Percentiles rank a stretch among this genome's conserved stretches.
These are phyloP conservation scores for Scaptomyza parva DNA, from an alignment of 2,888 invertebrate genomes.

Conservation along the genomic window DNA sequence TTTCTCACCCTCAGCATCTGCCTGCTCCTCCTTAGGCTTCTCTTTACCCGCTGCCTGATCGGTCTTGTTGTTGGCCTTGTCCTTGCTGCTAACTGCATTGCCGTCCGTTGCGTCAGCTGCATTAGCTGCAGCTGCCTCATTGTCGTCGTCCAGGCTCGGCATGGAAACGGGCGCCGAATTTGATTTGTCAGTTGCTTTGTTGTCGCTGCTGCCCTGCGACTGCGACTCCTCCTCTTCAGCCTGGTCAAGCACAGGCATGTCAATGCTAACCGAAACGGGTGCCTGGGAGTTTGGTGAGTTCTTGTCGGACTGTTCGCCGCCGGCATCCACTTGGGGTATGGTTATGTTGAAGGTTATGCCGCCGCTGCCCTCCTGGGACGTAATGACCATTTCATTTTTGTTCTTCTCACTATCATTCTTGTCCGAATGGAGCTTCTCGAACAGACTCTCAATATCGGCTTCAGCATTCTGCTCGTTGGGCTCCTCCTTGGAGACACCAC, in stretches of 20 bases:
- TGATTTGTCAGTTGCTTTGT: conserved; percentile 59
- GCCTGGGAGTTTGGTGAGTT: conserved; percentile 67
- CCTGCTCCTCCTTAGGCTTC: conserved; percentile 31
- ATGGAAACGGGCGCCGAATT: conserved; percentile 83
- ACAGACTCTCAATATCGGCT: conserved; percentile 85
- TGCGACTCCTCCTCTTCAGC: conserved; percentile 82
- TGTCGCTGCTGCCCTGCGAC: conserved; percentile 66
- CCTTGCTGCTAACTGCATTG: conserved; percentile 42
- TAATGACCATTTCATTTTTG: conserved; percentile 83
- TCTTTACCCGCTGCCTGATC: conserved; percentile 50
- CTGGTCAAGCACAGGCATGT: conserved; percentile 84
- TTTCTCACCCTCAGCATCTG: conserved; percentile 37
- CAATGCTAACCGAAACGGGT: conserved; percentile 84
- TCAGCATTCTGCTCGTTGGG: conserved; percentile 73
- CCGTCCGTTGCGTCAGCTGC: conserved; percentile 51
- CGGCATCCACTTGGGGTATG: conserved; percentile 83
- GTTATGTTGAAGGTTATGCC: conserved; percentile 85
- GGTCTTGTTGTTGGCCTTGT: conserved; percentile 41
- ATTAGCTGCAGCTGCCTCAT: conserved; percentile 72
- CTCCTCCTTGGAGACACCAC: conserved; percentile 46
- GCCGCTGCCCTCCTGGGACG: conserved; percentile 84
- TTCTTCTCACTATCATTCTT: conserved; percentile 81
- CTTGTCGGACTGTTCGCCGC: conserved; percentile 69
- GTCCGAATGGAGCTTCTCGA: conserved; percentile 85
- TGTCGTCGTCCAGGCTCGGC: conserved; percentile 85